phyloP scores from a whole-genome alignment of 1,140 invertebrate genomes.

The Ceratitis capitata region DNA sequence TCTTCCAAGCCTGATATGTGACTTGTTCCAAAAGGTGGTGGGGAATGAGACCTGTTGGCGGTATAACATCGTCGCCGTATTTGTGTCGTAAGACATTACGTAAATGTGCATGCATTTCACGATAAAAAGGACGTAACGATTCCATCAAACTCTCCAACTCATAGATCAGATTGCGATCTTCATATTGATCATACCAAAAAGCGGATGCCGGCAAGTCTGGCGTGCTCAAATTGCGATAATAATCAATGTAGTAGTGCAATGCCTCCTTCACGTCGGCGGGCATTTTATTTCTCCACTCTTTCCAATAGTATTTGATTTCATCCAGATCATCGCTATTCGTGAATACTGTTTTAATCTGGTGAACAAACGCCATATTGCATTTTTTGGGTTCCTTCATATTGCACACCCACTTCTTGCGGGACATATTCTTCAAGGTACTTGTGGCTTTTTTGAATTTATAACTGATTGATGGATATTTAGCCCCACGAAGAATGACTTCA shows the following conservation, averaged over 20 bases:
- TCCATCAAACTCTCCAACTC: conserved; percentile 67
- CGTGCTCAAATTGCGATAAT: conserved; percentile 41
- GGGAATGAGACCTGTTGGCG: conserved; percentile 80
- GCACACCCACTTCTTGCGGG: conserved; percentile 43
- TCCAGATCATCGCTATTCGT: conserved; percentile 46
- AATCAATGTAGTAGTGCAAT: conserved; percentile 41
- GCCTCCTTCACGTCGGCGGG: conserved; percentile 39
- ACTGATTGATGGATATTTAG: conserved; percentile 42
- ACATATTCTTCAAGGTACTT: conserved; percentile 41
- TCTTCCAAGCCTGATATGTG: conserved; percentile 47
- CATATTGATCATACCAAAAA: conserved; percentile 67
- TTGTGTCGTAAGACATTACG: conserved; percentile 74
- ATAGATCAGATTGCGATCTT: conserved; percentile 66
- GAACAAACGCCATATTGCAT: conserved; percentile 45
- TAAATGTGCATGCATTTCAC: conserved; percentile 87
- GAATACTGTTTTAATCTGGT: conserved; percentile 44
- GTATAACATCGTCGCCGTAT: conserved; percentile 75
- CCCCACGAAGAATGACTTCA: conserved; percentile 43
- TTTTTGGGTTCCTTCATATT: background rate
- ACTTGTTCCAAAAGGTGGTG: conserved; percentile 78
- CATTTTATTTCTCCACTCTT: conserved; percentile 46
- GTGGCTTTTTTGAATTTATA: conserved; percentile 45
- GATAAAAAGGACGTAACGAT: conserved; percentile 82
- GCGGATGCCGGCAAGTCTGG: conserved; percentile 16
- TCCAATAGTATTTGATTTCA: conserved; percentile 47